Base-by-base conservation (phyloP, 2,797 vertebrate genomes). In the Naso thynnoides region DNA sequence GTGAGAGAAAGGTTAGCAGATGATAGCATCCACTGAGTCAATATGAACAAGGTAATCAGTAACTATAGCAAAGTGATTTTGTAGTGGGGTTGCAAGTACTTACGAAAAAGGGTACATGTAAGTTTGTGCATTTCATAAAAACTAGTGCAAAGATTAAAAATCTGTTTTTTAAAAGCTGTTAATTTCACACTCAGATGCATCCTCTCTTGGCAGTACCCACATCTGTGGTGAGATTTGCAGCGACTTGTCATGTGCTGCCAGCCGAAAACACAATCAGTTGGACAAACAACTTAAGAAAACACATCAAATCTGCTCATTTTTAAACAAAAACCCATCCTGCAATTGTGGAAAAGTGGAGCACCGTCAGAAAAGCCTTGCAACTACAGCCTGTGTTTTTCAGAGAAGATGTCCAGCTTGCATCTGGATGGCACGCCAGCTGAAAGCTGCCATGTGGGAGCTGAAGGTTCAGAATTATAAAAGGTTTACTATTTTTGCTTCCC, bases 161-260 rank as follows among this genome's bases (percentile, higher is more conserved):
- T 52, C 66, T 72, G 21, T 67, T 57, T 79, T 33, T 74, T 31
- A 11, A 71, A 52, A 59, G 41, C 47, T 62, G 59, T 47, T 77
- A 63, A 83, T 86, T 83, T 75, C 77, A 81, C 67, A 79, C 70
- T 63, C 39, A 63, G 64, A 60, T 49, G 55, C 72, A 56, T 48
- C 18, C 14, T 72, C 33, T 61, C 33, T 52, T 71, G 39, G 45
- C 49, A 67, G 55, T 65, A 61, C 61, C 65, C 24, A 76, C 60
- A 82, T 63, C 18, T 63, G 36, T 61, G 36, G 41, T 70, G 47
- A 57, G 29, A 72, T 71, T 73, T 58, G 6, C 7, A 27, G 31
- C 31, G 54, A 39, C 79, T 88, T 67, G 47, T 59, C 13, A 49
- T 61, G 55, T 23, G 39, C 70, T 57, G 7, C 42, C 70, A 53